These are phyloP conservation scores for Drosophila algonquin DNA, from an alignment of 2,888 invertebrate genomes.

Conservation along the genomic window DNA sequence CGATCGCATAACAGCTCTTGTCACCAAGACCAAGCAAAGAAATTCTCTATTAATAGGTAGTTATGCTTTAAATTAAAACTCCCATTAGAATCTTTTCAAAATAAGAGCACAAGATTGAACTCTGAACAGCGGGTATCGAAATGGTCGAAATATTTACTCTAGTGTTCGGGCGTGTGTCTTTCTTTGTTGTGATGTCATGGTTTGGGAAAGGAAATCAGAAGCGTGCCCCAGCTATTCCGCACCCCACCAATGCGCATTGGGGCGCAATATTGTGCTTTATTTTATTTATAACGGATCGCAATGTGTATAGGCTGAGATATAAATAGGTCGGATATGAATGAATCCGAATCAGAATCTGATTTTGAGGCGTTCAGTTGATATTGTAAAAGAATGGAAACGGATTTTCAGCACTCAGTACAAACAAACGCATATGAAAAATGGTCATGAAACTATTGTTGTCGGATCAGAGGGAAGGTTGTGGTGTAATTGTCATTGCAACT, in stretches of 20 bases:
- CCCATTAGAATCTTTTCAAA: not conserved
- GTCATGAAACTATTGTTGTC: slow-evolving; percentile 17
- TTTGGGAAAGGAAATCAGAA: not conserved
- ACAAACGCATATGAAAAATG: slow-evolving; percentile 2
- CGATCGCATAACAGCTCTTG: too few relatives aligned
- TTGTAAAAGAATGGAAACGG: slow-evolving; percentile 23
- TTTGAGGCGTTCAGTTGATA: slow-evolving; percentile 17
- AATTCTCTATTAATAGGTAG: too few relatives aligned
- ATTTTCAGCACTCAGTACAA: slow-evolving; percentile 10
- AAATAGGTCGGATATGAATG: slow-evolving; percentile 53
- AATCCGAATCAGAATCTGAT: slow-evolving; percentile 20
- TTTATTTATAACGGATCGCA: slow-evolving; percentile 42
- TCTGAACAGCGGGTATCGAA: not conserved
- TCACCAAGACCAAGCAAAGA: too few relatives aligned
- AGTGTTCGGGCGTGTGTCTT: not conserved
- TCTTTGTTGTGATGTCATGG: not conserved
- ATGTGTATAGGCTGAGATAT: slow-evolving; percentile 39
- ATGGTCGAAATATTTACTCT: not conserved
- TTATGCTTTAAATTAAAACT: too few relatives aligned
- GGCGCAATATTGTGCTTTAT: slow-evolving; percentile 28
- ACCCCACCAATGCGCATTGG: slow-evolving; percentile 2
- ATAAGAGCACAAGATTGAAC: not conserved
- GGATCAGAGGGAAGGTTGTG: slow-evolving; percentile 4
- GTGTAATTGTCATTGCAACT: not conserved
- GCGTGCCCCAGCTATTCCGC: not conserved